A percentile compares a stretch with the other conserved stretches of the same genome.
These are phyloP conservation scores for Cotesia congregata DNA, from an alignment of 2,888 invertebrate genomes.

Conservation along the genomic window DNA sequence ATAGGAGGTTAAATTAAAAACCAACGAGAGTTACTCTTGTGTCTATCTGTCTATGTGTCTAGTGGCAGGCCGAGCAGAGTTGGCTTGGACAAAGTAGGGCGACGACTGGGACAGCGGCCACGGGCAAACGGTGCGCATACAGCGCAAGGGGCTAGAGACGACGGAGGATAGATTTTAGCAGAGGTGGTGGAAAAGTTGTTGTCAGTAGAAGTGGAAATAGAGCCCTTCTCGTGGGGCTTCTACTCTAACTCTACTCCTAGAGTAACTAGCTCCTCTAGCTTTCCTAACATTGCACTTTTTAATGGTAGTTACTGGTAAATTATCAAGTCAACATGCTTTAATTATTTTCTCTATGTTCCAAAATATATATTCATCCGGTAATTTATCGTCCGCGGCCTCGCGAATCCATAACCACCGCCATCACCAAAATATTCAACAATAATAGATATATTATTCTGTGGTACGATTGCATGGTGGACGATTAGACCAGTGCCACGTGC, in stretches of 20 bases:
- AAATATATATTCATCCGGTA: not conserved
- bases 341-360: conserved; percentile 17
- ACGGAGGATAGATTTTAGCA: conserved; percentile 54
- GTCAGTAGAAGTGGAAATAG: conserved; percentile 27
- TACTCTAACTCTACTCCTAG: conserved; percentile 9
- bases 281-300: conserved; percentile 1
- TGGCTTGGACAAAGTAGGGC: conserved; percentile 69
- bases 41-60: not conserved
- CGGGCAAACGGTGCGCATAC: conserved; percentile 65
- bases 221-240: conserved; percentile 31
- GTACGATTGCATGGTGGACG: not conserved
- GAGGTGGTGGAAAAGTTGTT: conserved; percentile 34
- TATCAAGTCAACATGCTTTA: not conserved
- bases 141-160: conserved; percentile 57
- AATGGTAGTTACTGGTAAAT: conserved; percentile 58
- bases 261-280: not conserved
- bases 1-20: conserved; percentile 21
- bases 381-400: not conserved
- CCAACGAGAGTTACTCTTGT: conserved; percentile 22
- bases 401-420: not conserved
- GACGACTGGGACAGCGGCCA: conserved; percentile 70
- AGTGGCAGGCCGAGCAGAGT: conserved; percentile 52
- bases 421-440: not conserved
- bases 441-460: not conserved
- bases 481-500: conserved; percentile 15